Evolutionary conservation across 2,888 invertebrate genomes (phyloP).

Genomic region (Drosophila meridiana): DNA sequence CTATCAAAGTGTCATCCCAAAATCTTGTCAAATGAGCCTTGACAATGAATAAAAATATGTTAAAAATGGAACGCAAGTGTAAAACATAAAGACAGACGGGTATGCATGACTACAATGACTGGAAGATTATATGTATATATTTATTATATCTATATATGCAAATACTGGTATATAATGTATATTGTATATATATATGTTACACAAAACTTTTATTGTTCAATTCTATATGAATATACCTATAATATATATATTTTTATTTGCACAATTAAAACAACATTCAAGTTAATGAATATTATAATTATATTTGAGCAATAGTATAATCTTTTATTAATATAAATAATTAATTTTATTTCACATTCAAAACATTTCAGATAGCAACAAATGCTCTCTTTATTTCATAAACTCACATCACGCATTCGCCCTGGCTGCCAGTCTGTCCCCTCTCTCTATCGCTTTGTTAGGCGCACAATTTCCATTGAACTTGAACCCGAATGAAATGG

Average conservation of each 20-base stretch:
- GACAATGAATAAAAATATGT: not conserved
- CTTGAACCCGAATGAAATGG: slow-evolving; percentile 15
- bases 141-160: too few species aligned
- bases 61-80: not conserved
- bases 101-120: not conserved
- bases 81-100: not conserved
- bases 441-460: not conserved
- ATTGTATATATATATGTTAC: not conserved
- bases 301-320: not conserved
- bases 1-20: not conserved
- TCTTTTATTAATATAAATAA: not conserved
- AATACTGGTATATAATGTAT: too few species aligned
- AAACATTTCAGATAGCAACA: not conserved
- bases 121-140: not conserved
- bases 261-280: not conserved
- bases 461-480: slow-evolving; percentile 9
- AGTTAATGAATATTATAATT: slow-evolving; percentile 3
- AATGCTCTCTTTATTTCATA: not conserved
- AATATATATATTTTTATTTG: not conserved
- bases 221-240: not conserved
- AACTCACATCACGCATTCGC: not conserved
- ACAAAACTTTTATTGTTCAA: not conserved
- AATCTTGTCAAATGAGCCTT: not conserved
- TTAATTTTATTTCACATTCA: not conserved
- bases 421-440: not conserved